phyloP scores from a whole-genome alignment of 2,888 invertebrate genomes.

The Watsonalla cultraria region DNA sequence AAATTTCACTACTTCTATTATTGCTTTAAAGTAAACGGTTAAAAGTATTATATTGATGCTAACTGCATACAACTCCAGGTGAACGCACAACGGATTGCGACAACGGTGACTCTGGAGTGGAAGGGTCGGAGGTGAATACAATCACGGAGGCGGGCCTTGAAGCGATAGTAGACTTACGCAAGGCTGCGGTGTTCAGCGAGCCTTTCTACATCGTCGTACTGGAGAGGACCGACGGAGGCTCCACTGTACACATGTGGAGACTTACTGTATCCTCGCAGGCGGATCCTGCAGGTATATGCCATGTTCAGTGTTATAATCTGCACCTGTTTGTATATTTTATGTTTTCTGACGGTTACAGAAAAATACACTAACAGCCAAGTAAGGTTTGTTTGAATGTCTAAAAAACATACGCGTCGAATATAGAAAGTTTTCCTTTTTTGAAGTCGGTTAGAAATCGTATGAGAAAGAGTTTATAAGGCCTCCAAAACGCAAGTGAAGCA shows the following conservation, averaged over 20 bases:
- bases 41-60: background rate
- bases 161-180: constrained; percentile 94
- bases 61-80: constrained; percentile 28
- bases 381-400: too few relatives aligned
- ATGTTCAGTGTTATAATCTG: too few relatives aligned
- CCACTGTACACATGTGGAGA: constrained; percentile 97
- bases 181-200: constrained; percentile 92
- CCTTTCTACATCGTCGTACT: constrained; percentile 97
- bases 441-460: too few relatives aligned
- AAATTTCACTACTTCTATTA: too few relatives aligned
- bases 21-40: too few relatives aligned
- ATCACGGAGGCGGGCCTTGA: constrained; percentile 84
- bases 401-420: too few relatives aligned
- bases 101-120: constrained; percentile 48
- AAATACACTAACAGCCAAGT: too few relatives aligned
- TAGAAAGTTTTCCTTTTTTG: too few relatives aligned
- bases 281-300: constrained; percentile 48
- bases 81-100: constrained; percentile 57
- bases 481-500: too few relatives aligned
- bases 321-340: too few relatives aligned
- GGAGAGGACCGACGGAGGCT: constrained; percentile 90
- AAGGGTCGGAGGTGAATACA: constrained; percentile 53
- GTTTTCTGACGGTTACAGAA: too few relatives aligned
- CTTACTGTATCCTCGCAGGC: constrained; percentile 91
- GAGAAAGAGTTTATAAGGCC: too few relatives aligned